phyloP scores from a whole-genome alignment of 1,140 invertebrate genomes.

The Ceratosolen fusciceps region DNA sequence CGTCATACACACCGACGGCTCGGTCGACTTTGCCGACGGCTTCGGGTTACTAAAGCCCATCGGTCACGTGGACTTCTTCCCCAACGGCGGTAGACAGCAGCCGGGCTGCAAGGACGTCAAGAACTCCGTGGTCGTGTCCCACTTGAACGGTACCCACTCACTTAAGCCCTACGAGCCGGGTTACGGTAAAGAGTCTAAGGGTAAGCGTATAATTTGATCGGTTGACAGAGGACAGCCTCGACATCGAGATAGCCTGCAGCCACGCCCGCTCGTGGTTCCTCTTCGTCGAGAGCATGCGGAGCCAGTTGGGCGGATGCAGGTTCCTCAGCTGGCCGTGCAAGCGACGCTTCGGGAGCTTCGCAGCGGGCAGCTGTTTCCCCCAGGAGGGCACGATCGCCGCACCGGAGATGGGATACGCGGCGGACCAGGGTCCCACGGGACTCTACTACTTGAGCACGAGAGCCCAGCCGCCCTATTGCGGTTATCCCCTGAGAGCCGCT shows the following conservation, averaged over 20 bases:
- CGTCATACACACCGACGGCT: constrained; percentile 87
- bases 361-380: constrained; percentile 70
- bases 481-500: constrained; percentile 68
- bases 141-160: constrained; percentile 63
- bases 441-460: constrained; percentile 69
- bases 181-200: no score
- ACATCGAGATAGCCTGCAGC: constrained; percentile 78
- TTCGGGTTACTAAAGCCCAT: constrained; percentile 78
- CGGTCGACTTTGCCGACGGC: constrained; percentile 75
- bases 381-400: constrained; percentile 59
- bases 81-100: constrained; percentile 81
- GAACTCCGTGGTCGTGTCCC: constrained; percentile 71
- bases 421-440: constrained; percentile 65
- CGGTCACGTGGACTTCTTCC: constrained; percentile 82
- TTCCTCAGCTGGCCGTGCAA: constrained; percentile 49
- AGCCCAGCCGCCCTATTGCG: constrained; percentile 69
- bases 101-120: constrained; percentile 77
- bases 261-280: constrained; percentile 80
- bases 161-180: no score
- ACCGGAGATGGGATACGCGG: constrained; percentile 67
- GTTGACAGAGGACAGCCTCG: constrained; percentile 60
- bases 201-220: background rate
- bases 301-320: constrained; percentile 55
- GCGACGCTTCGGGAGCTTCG: constrained; percentile 62
- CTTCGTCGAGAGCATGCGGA: constrained; percentile 79